A percentile compares a stretch with the other conserved stretches of the same genome.
phyloP scores from a whole-genome alignment of 92 coral and sea anemone species.

The Ricordea florida region DNA sequence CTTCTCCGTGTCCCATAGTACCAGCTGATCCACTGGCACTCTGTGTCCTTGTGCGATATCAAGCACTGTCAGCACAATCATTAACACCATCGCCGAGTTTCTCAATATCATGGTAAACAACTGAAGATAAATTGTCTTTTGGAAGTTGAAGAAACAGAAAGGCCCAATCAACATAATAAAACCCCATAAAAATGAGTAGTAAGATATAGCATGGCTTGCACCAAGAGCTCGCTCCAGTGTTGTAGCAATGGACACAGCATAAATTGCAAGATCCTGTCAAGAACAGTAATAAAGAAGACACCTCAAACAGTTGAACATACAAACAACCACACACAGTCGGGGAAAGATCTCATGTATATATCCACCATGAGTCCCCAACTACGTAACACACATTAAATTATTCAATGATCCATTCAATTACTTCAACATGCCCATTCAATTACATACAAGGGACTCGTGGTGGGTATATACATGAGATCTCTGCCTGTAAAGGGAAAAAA shows the following conservation, averaged over 20 bases:
- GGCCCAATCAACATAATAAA: conserved; percentile 77
- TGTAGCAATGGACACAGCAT: conserved; percentile 79
- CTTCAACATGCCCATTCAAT: too few species aligned
- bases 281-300: neutral
- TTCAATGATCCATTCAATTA: too few species aligned
- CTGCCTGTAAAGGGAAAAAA: too few species aligned
- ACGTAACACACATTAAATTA: too few species aligned
- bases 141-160: conserved; percentile 80
- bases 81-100: conserved; percentile 77
- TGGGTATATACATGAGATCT: too few species aligned
- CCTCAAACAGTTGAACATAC: too few species aligned
- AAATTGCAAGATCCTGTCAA: conserved; percentile 76
- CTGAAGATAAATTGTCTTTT: conserved; percentile 75
- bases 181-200: conserved; percentile 76
- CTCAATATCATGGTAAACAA: conserved; percentile 76
- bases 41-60: conserved; percentile 68
- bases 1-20: conserved; percentile 58
- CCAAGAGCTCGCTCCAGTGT: conserved; percentile 68
- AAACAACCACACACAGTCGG: too few species aligned
- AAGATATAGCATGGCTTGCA: conserved; percentile 63
- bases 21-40: conserved; percentile 61
- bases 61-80: conserved; percentile 54
- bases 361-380: too few species aligned
- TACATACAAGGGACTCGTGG: too few species aligned
- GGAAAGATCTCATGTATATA: too few species aligned